Base-by-base conservation (phyloP, 2,113 vertebrate species). In the Phylloscopus whistleri region DNA sequence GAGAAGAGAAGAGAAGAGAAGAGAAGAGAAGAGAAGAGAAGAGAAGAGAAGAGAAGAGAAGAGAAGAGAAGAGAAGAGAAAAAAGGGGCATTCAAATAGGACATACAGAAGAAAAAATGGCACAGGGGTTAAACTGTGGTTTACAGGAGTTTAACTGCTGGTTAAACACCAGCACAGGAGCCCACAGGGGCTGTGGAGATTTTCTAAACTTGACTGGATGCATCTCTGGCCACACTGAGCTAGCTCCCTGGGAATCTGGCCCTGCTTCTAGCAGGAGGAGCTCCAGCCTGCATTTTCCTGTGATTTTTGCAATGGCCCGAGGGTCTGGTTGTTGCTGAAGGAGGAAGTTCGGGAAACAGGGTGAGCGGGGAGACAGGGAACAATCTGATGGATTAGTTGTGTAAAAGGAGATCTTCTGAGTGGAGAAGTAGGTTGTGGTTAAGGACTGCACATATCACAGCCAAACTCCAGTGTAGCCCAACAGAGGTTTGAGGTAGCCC, bases 381-480 rank as follows among this genome's bases (percentile, higher is more conserved):
- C 4, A 39, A 26, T 44, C 15, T 0, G 0, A 11, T 11, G 10
- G n/a, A 23, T 53, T 58, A n/a, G 10, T 31, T 5, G 1, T 4
- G 17, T 20, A 3, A 6, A 16, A 74, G 22, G 43, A 70, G 43
- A 23, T 43, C 70, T 80, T 51, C 73, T 48, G 18, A 53, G 26
- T 27, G 16, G 23, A 35, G 55, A 58, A 58, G 51, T 0, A 60
- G 4, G 5, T 39, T 30, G 12, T 33, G 23, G 59, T 31, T 28
- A 62, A 89, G 30, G 27, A 5, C 6, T 70, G 74, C 55, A 35
- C 4, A 2, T 31, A 3, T 9, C 28, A 11, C 41, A 63, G 23
- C 23, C 28, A 39, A 64, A 49, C 1, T 35, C 76, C 41, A 35
- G 7, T 3, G 35, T 10, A 73, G 22, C 17, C 59, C 51, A 22